Percentiles rank a stretch among this genome's conserved stretches.
Conservation (phyloP, 2,113 vertebrate species). For the Mus spicilegus region DNA sequence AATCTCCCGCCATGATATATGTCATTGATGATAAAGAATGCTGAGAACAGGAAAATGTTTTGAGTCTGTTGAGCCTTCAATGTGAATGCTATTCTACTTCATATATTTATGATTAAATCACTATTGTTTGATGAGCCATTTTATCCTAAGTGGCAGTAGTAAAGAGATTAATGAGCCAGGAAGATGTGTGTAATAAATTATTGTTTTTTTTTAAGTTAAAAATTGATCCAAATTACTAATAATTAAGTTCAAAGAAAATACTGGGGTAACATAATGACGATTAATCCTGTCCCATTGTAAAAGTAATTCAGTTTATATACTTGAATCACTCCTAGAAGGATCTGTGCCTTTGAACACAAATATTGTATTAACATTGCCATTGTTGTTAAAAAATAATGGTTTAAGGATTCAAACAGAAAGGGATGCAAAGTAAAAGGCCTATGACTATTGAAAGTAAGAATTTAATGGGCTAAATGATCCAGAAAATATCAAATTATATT, state of each 20-base stretch:
- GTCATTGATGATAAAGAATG: constrained; percentile 69
- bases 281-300: constrained; percentile 44
- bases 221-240: constrained; percentile 78
- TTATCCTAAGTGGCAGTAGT: constrained; percentile 74
- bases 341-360: constrained; percentile 48
- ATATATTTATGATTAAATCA: constrained; percentile 75
- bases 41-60: constrained; percentile 23
- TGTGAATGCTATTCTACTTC: constrained; percentile 29
- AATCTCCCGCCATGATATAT: constrained; percentile 48
- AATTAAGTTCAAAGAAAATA: constrained; percentile 70
- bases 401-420: constrained; percentile 43
- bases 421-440: constrained; percentile 34
- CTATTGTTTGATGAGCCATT: constrained; percentile 78
- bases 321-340: constrained; percentile 53
- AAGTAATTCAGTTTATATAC: constrained; percentile 63
- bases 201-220: constrained; percentile 78
- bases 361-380: neutral
- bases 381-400: constrained; percentile 41
- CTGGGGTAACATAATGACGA: constrained; percentile 47
- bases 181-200: constrained; percentile 78
- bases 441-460: neutral
- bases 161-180: constrained; percentile 78
- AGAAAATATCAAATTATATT: neutral
- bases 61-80: constrained; percentile 49
- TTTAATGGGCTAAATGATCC: neutral